phyloP scores from a whole-genome alignment of 2,888 invertebrate species.

The Loripinus fragilis region DNA sequence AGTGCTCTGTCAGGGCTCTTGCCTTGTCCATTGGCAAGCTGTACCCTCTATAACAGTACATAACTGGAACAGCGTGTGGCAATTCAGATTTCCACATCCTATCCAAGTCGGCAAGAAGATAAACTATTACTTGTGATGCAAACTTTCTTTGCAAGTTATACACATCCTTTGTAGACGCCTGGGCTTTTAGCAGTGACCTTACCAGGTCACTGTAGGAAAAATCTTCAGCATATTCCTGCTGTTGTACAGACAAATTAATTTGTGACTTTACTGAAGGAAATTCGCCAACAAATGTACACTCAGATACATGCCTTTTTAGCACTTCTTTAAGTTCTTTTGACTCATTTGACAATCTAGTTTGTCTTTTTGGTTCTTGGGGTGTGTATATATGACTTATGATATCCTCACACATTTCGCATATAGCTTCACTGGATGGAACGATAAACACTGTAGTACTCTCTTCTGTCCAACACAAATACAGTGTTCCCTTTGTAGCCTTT shows the following conservation, averaged over 20 bases:
- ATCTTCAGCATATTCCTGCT: neutral
- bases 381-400: neutral
- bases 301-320: neutral
- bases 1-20: slow-evolving; percentile 23
- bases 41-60: slow-evolving; percentile 39
- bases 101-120: slow-evolving; percentile 41
- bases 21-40: slow-evolving; percentile 34
- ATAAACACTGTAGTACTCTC: slow-evolving; percentile 4
- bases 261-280: slow-evolving; percentile 27
- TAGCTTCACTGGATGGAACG: neutral
- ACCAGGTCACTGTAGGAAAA: slow-evolving; percentile 20
- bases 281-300: slow-evolving; percentile 26
- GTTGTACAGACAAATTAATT: too few relatives aligned
- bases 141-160: slow-evolving; percentile 30
- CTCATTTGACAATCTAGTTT: neutral
- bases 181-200: slow-evolving; percentile 1
- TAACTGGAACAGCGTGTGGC: slow-evolving; percentile 39
- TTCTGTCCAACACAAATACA: slow-evolving; percentile 23
- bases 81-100: slow-evolving; percentile 42
- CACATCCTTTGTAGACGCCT: slow-evolving; percentile 6
- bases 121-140: slow-evolving; percentile 40
- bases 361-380: neutral
- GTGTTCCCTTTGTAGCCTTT: slow-evolving; percentile 12
- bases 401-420: neutral
- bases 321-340: slow-evolving; percentile 15